Evolutionary conservation across 2,888 invertebrate species (phyloP), one percentile per base, ranked within the genome.

Genomic region (Brachypalpus laphriformis): DNA sequence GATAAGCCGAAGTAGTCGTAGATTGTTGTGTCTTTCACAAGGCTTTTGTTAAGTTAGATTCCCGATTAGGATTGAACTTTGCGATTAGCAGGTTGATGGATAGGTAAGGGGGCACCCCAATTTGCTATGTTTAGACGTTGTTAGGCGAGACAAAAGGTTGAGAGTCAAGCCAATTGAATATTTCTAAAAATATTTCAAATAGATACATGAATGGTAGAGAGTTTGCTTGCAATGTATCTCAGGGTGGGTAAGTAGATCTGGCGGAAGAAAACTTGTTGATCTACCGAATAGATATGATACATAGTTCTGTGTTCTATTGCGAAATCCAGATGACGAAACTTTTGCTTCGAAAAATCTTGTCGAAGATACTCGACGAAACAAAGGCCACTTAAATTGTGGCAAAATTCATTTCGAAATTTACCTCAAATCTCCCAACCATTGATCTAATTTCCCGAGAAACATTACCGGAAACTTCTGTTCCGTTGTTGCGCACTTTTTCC

Each of bases 391-490:
- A 34, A 45, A 49, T 22, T 70, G 7, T 28, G 8, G 37, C 11
- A 47, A 34, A 37, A 40, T 25, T n/a, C 22, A 37, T 74, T 28
- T 34, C 59, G 61, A 59, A 70, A 78, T 16, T 37, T 54, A 56
- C 61, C 42, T 63, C 11, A 61, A 66, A 61, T 70, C 77, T 70
- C 42, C 22, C 59, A 51, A 25, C 18, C 51, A 71, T 71, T 72
- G 63, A 72, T 72, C 78, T 20, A 78, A 45, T 71, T 80, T 57
- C 59, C 31, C 31, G 57, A 18, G 47, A 65, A 42, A 40, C 65
- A 47, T 37, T 68, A 74, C 78, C 82, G 82, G 78, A 78, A 74
- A 80, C 57, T 81, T 85, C 75, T 66, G 85, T 76, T 71, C 34
- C 75, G 40, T 63, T 63, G 61, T 70, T 56, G 51, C n/a, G 54